Percentiles rank a stretch among this genome's conserved stretches.
Conservation (phyloP, 2,113 vertebrate genomes). For the Eleginops maclovinus region DNA sequence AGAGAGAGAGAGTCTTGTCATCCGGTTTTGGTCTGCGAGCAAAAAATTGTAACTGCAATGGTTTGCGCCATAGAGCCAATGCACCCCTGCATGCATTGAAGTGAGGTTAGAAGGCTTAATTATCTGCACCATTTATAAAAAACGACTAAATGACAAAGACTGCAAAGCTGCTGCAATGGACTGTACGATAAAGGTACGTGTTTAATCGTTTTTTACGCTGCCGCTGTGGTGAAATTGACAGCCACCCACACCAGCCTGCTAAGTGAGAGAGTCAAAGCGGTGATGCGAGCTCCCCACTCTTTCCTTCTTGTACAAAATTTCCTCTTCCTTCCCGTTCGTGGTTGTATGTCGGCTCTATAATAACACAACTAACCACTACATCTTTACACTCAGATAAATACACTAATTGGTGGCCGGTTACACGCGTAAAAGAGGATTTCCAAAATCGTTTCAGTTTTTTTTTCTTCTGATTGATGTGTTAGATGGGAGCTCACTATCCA, state of each 20-base stretch:
- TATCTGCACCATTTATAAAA: slow-evolving; percentile 34
- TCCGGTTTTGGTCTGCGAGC: slow-evolving; percentile 86
- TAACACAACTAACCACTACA: slow-evolving; percentile 89
- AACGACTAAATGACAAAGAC: slow-evolving; percentile 79
- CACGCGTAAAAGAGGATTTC: slow-evolving; percentile 46
- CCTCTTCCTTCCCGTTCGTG: slow-evolving; percentile 94
- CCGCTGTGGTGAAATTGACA: slow-evolving; percentile 62
- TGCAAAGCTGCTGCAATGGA: slow-evolving; percentile 83
- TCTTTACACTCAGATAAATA: slow-evolving; percentile 82
- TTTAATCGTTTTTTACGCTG: slow-evolving; percentile 49
- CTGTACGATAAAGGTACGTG: slow-evolving; percentile 89
- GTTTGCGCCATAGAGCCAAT: slow-evolving; percentile 83
- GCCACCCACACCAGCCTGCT: slow-evolving; percentile 77
- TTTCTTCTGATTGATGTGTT: slow-evolving; percentile 17
- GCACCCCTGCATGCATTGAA: slow-evolving; percentile 78
- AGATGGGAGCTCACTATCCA: background rate
- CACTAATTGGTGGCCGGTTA: slow-evolving; percentile 72
- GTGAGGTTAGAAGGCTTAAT: slow-evolving; percentile 56
- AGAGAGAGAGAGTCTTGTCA: slow-evolving; percentile 74
- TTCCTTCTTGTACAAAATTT: slow-evolving; percentile 93
- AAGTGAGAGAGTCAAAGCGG: slow-evolving; percentile 84
- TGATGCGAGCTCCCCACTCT: slow-evolving; percentile 89
- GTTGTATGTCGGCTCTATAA: slow-evolving; percentile 90
- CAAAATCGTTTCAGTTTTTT: slow-evolving; percentile 39
- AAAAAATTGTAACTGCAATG: slow-evolving; percentile 81